A percentile compares a stretch with the other conserved stretches of the same genome.
Evolutionary conservation across 2,113 vertebrate species (phyloP).

Genomic region (Myiagra hebetior): DNA sequence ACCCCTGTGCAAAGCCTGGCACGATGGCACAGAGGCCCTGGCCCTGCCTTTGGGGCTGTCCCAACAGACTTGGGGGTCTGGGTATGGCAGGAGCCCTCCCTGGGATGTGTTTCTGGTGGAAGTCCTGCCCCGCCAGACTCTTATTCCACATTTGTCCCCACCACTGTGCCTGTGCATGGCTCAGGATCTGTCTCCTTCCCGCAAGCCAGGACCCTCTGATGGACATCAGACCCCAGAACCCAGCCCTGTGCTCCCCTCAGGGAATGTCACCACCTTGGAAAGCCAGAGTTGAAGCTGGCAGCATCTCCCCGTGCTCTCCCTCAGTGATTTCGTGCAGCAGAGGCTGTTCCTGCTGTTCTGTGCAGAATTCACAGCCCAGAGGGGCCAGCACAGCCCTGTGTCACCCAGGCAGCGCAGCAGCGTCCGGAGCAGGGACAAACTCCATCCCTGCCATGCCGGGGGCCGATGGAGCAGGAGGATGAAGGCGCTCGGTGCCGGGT

Average conservation of each 20-base stretch:
- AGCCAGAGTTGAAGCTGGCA: not conserved
- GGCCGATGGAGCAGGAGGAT: not conserved
- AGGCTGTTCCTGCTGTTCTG: not conserved
- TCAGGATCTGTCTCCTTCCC: not conserved
- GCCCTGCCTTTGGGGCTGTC: not conserved
- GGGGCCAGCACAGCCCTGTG: not conserved
- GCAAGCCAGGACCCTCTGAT: not conserved
- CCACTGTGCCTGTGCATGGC: not conserved
- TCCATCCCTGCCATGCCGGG: rapidly evolving
- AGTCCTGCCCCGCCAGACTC: not conserved
- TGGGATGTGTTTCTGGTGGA: not conserved
- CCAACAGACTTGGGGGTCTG: rapidly evolving
- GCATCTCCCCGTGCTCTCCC: not conserved
- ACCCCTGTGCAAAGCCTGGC: not conserved
- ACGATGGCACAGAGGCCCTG: not conserved
- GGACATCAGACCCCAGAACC: not conserved
- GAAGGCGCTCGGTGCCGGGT: rapidly evolving
- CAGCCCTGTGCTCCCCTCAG: not conserved
- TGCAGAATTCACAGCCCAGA: not conserved
- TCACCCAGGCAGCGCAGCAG: rapidly evolving
- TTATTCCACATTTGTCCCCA: not conserved
- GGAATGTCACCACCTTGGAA: not conserved
- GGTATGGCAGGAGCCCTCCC: not conserved
- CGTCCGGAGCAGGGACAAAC: not conserved
- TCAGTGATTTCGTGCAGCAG: rapidly evolving